Evolutionary conservation across 2,888 invertebrate species (phyloP).

Genomic region (Drosophila recens): DNA sequence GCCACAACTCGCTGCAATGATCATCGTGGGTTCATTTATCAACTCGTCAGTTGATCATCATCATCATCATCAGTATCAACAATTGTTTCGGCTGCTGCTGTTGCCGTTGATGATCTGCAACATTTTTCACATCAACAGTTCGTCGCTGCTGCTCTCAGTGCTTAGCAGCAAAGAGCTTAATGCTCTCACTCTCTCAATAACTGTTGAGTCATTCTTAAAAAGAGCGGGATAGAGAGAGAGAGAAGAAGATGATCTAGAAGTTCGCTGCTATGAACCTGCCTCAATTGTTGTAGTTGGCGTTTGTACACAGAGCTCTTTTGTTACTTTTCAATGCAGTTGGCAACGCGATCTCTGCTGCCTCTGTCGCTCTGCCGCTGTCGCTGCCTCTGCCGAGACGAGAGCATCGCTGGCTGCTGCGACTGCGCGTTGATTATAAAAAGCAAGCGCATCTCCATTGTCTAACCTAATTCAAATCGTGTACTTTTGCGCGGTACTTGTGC

Average conservation of each 20-base stretch:
- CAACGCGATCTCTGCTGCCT: slow-evolving; percentile 45
- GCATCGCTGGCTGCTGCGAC: slow-evolving; percentile 45
- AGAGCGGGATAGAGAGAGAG: slow-evolving; percentile 24
- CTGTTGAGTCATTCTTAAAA: slow-evolving; percentile 41
- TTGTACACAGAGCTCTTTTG: slow-evolving; percentile 40
- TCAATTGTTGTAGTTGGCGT: slow-evolving; percentile 59
- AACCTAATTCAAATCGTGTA: slow-evolving; percentile 83
- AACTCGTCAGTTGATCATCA: slow-evolving; percentile 34
- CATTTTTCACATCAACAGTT: slow-evolving; percentile 68
- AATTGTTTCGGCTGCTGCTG: slow-evolving; percentile 29
- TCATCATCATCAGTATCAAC: slow-evolving; percentile 27
- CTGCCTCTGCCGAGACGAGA: slow-evolving; percentile 6
- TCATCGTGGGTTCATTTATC: slow-evolving; percentile 48
- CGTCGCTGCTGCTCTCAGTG: slow-evolving; percentile 43
- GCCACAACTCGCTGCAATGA: slow-evolving; percentile 47
- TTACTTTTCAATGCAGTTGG: slow-evolving; percentile 74
- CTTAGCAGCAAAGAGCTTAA: slow-evolving; percentile 51
- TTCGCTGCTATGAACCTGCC: slow-evolving; percentile 71
- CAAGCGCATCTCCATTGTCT: slow-evolving; percentile 77
- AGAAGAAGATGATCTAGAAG: slow-evolving; percentile 80
- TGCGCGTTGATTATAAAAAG: slow-evolving; percentile 80
- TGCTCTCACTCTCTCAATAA: slow-evolving; percentile 37
- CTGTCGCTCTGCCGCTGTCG: not conserved
- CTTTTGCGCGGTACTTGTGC: slow-evolving; percentile 75
- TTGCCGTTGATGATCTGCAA: slow-evolving; percentile 68